Evolutionary conservation across 2,797 vertebrate genomes (phyloP), one percentile per base, ranked within the genome.

Genomic region (Pangasius djambal): DNA sequence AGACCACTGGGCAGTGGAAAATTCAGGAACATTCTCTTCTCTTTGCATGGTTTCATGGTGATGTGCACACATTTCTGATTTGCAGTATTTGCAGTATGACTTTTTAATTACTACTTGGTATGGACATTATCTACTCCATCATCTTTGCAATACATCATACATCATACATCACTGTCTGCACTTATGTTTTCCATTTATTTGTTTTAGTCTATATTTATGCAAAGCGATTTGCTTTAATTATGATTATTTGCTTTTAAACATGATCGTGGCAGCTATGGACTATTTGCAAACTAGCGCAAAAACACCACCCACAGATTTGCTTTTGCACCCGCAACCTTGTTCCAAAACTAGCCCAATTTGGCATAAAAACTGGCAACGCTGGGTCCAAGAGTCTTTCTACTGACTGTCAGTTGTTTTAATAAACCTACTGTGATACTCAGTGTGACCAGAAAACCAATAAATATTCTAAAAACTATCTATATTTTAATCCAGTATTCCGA

Each of bases 401-500:
- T 40, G 55, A 15, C 34, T 83, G 57, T 40, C 34, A 61, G 22
- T 25, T 52, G 52, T 59, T 61, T 34, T 34, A 12, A 37, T 63
- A 55, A 52, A 72, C 1, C 25, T 37, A 2, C 37, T 69, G 44
- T 25, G 1, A 55, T 79, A 67, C 6, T 28, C 1, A 87, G 15
- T 69, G 10, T 59, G 28, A 83, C 12, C 2, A 79, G 13, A 55
- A 85, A 67, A 40, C 31, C 34, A 85, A 69, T 67, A 57, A 85
- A 74, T 16, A 55, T 85, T 15, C 52, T 85, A 20, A 59, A 57
- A 79, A 31, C 10, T 0, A 44, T 78, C 37, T 59, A n/a, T 57
- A 69, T 88, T 40, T 65, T 69, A 22, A 85, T 79, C 37, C 37
- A 28, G 52, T 83, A 65, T 86, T 89, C 88, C 9, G 37, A 77